Conservation (phyloP, 2,888 invertebrate species). For the Drosophila peninsularis region DNA sequence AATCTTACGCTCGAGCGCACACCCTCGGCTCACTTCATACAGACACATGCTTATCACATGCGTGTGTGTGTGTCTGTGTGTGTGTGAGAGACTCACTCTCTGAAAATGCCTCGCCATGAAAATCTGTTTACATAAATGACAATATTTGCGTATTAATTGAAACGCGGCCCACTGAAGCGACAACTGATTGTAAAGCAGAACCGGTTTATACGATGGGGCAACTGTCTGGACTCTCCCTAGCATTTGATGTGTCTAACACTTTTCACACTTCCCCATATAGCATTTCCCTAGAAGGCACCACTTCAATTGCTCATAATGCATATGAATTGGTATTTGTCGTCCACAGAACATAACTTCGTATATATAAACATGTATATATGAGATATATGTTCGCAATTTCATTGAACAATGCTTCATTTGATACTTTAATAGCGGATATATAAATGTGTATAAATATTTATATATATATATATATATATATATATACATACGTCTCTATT, state of each 20-base stretch:
- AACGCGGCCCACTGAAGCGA: constrained; percentile 50
- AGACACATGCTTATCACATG: constrained; percentile 4
- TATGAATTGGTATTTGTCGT: constrained; percentile 11
- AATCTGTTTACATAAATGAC: constrained; percentile 64
- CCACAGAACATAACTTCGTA: background rate
- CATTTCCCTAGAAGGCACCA: background rate
- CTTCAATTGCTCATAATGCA: constrained; percentile 6
- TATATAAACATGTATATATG: background rate
- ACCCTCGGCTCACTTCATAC: constrained; percentile 38
- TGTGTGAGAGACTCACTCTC: constrained; percentile 23
- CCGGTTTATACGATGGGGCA: constrained; percentile 38
- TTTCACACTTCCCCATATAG: background rate
- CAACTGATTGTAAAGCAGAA: constrained; percentile 29
- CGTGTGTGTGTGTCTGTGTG: constrained; percentile 14
- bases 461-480: background rate
- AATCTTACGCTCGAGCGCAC: constrained; percentile 32
- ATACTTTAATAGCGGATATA: constrained; percentile 2
- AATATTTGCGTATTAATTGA: constrained; percentile 72
- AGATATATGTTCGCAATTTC: background rate
- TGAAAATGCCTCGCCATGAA: constrained; percentile 30
- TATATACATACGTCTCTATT: background rate
- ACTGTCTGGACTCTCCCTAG: constrained; percentile 7
- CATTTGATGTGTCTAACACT: background rate
- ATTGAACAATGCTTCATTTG: constrained; percentile 1
- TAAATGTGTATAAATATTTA: background rate